Conservation (phyloP, 2,797 vertebrate species). For the Threskiornis aethiopicus region DNA sequence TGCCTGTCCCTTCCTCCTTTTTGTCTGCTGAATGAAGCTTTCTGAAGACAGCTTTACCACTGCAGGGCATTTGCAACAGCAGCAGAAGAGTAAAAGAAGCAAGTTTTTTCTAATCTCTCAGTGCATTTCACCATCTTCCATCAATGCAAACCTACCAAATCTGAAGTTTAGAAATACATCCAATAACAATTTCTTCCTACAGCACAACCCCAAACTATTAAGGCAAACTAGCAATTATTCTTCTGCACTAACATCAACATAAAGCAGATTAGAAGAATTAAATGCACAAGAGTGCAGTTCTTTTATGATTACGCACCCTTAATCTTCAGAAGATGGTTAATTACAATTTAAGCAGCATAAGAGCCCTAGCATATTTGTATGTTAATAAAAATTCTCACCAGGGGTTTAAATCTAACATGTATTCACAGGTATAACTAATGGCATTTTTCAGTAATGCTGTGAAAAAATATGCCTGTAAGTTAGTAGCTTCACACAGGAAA, state of each 20-base stretch:
- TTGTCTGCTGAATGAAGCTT: neutral
- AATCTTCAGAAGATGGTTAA: slow-evolving; percentile 70
- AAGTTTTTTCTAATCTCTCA: neutral
- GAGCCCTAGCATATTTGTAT: slow-evolving; percentile 63
- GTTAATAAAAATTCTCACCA: slow-evolving; percentile 70
- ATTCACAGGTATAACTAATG: slow-evolving; percentile 64
- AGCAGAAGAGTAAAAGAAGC: neutral
- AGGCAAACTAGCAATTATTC: slow-evolving; percentile 31
- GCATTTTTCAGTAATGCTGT: slow-evolving; percentile 39
- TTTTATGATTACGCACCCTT: slow-evolving; percentile 57
- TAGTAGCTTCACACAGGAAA: slow-evolving; percentile 44
- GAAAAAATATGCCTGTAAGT: slow-evolving; percentile 50
- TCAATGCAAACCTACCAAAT: neutral
- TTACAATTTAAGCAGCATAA: slow-evolving; percentile 68
- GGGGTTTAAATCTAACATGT: slow-evolving; percentile 65
- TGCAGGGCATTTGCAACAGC: neutral
- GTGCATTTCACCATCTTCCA: neutral
- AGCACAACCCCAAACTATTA: slow-evolving; percentile 33
- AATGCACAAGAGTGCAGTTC: slow-evolving; percentile 50
- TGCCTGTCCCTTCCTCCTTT: neutral
- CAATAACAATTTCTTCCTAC: neutral
- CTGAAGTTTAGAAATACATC: slow-evolving; percentile 8
- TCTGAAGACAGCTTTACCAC: neutral
- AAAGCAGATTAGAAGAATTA: slow-evolving; percentile 60
- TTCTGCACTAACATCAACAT: slow-evolving; percentile 39